Evolutionary conservation across 2,888 invertebrate species (phyloP).

Genomic region (Athalia cordata): DNA sequence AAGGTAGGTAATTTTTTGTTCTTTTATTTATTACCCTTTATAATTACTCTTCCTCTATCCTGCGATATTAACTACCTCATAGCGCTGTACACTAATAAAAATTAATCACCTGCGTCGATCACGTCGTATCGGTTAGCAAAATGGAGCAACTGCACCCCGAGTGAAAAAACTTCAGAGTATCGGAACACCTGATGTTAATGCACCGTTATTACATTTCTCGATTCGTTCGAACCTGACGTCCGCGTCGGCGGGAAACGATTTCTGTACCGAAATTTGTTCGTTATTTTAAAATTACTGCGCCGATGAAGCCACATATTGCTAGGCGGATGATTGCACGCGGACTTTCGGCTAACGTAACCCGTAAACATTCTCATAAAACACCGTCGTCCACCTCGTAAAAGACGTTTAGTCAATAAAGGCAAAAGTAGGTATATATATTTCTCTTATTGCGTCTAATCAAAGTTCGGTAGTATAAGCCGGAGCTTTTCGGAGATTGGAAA

Average conservation of each 20-base stretch:
- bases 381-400: constrained; percentile 33
- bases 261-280: neutral
- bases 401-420: constrained; percentile 36
- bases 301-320: constrained; percentile 35
- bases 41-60: constrained; percentile 23
- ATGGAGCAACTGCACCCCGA: neutral
- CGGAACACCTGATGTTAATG: neutral
- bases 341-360: constrained; percentile 23
- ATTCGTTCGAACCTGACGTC: neutral
- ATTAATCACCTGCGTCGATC: constrained; percentile 22
- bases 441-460: constrained; percentile 42
- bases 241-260: neutral
- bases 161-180: neutral
- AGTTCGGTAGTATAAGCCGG: constrained; percentile 37
- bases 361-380: constrained; percentile 36
- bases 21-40: constrained; percentile 14
- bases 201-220: neutral
- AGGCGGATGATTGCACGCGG: constrained; percentile 4
- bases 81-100: constrained; percentile 32
- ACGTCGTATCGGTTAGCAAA: neutral
- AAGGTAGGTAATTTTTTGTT: constrained; percentile 42
- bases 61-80: constrained; percentile 26
- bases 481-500: constrained; percentile 44
- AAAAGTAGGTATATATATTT: constrained; percentile 26
- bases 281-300: constrained; percentile 17